Percentiles rank a stretch among this genome's conserved stretches.
Evolutionary conservation across 2,113 vertebrate species (phyloP).

Genomic region (Apteryx owenii): DNA sequence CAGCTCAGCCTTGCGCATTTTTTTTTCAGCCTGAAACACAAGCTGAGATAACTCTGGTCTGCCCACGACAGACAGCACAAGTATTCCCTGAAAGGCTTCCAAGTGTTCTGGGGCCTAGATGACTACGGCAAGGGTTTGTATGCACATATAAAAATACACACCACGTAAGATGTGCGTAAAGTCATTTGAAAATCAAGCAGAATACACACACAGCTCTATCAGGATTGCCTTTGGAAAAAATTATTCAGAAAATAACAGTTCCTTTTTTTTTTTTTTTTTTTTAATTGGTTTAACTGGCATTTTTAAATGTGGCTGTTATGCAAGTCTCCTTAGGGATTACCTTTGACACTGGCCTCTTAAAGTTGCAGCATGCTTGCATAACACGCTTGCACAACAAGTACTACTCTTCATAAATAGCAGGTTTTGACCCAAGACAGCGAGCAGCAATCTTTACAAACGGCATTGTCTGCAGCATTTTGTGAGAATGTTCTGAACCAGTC

Average conservation of each 20-base stretch:
- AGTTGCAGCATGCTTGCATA: conserved; percentile 33
- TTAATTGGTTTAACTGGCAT: neutral
- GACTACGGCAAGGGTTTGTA: neutral
- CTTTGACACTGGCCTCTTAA: neutral
- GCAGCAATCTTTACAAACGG: neutral
- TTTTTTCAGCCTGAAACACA: neutral
- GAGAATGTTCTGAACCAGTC: neutral
- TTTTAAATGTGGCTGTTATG: conserved; percentile 13
- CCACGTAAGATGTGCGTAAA: neutral
- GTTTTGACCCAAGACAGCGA: neutral
- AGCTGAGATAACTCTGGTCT: conserved; percentile 22
- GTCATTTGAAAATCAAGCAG: neutral
- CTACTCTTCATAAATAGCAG: neutral
- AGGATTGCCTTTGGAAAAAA: neutral
- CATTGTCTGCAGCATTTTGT: neutral
- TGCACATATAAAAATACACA: neutral
- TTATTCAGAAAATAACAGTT: neutral
- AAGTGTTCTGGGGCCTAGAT: neutral
- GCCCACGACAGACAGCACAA: neutral
- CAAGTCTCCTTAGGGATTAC: conserved; percentile 33
- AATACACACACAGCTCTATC: neutral
- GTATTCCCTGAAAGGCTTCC: neutral
- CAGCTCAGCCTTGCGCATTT: neutral
- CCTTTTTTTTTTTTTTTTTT: neutral
- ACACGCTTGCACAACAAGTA: neutral